These are phyloP conservation scores for Malurus alboscapulatus DNA, from an alignment of 2,113 vertebrate genomes.

Conservation along the genomic window DNA sequence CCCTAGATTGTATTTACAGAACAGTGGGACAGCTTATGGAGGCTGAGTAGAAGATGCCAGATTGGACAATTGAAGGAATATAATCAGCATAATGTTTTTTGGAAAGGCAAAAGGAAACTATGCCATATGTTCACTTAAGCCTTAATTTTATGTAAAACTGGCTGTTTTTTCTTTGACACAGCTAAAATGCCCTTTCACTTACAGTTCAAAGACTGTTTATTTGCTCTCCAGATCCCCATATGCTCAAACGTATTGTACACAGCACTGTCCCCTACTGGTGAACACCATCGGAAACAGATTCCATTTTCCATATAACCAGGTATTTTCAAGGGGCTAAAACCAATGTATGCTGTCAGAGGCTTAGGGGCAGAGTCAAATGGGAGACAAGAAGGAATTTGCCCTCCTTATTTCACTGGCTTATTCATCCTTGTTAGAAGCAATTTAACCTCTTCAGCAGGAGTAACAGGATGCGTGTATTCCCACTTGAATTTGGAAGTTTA, in stretches of 20 bases:
- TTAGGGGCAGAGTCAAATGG: neutral
- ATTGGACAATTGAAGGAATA: constrained; percentile 84
- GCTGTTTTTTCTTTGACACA: constrained; percentile 78
- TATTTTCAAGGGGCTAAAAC: constrained; percentile 11
- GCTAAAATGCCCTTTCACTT: constrained; percentile 79
- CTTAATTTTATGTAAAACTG: constrained; percentile 83
- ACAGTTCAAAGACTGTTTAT: constrained; percentile 76
- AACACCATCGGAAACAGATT: neutral
- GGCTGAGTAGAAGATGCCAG: constrained; percentile 77
- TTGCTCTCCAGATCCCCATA: constrained; percentile 68
- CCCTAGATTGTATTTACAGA: constrained; percentile 75
- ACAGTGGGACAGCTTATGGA: constrained; percentile 71
- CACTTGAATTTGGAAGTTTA: neutral
- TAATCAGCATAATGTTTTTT: constrained; percentile 87
- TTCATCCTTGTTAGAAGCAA: neutral
- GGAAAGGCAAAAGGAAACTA: constrained; percentile 84
- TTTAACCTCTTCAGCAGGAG: neutral
- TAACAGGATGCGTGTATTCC: neutral
- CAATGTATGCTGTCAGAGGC: neutral
- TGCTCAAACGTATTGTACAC: constrained; percentile 39
- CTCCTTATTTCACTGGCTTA: neutral
- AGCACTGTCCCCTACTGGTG: constrained; percentile 71
- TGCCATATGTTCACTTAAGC: constrained; percentile 86
- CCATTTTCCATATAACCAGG: neutral
- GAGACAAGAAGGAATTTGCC: neutral